phyloP scores from a whole-genome alignment of 1,140 invertebrate genomes.

The Meloidogyne hapla region DNA sequence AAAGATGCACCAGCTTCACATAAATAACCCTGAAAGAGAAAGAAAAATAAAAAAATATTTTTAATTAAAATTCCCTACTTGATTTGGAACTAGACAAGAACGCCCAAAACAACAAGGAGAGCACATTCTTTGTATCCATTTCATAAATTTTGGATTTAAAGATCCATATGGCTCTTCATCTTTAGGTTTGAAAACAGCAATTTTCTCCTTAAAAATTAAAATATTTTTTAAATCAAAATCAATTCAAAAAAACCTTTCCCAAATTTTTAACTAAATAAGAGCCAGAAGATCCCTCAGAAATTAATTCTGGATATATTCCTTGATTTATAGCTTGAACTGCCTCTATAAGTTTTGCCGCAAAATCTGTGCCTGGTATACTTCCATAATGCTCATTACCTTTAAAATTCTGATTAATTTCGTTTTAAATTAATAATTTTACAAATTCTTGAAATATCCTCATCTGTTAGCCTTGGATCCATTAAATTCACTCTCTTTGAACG shows the following conservation, averaged over 20 bases:
- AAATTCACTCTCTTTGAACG: background rate
- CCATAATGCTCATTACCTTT: slow-evolving; percentile 52
- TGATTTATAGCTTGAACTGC: slow-evolving; percentile 86
- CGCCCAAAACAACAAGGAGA: slow-evolving; percentile 99
- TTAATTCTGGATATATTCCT: slow-evolving; percentile 87
- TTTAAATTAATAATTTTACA: background rate
- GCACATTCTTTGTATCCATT: slow-evolving; percentile 97
- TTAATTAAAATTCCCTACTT: slow-evolving; percentile 65
- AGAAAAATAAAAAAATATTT: background rate
- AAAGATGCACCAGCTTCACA: slow-evolving; percentile 95
- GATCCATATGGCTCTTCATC: slow-evolving; percentile 98
- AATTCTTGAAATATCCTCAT: background rate
- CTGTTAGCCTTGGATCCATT: background rate
- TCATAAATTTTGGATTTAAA: slow-evolving; percentile 99
- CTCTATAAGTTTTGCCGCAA: slow-evolving; percentile 82
- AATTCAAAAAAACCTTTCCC: slow-evolving; percentile 70
- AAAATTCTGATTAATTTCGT: background rate
- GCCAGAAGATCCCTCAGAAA: slow-evolving; percentile 92
- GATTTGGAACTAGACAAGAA: slow-evolving; percentile 95
- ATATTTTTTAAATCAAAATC: slow-evolving; percentile 8
- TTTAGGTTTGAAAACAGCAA: slow-evolving; percentile 97
- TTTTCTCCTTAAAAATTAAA: slow-evolving; percentile 76
- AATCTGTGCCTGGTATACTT: slow-evolving; percentile 69
- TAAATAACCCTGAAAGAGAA: slow-evolving; percentile 75
- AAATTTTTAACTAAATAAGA: slow-evolving; percentile 97